phyloP scores from a whole-genome alignment of 2,113 vertebrate species.

The Stegastes partitus region DNA sequence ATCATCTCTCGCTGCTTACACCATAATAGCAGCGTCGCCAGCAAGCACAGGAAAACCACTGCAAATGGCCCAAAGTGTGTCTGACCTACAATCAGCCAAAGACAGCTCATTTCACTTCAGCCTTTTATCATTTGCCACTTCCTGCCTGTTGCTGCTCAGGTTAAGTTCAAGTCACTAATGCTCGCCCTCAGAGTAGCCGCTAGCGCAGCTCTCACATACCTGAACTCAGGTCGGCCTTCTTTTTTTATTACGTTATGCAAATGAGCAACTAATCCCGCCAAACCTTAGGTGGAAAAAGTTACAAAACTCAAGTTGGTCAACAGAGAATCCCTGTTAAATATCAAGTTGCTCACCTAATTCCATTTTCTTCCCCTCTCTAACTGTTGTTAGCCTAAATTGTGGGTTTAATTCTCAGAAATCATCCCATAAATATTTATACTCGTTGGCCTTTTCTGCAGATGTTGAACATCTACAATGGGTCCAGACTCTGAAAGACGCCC shows the following conservation, averaged over 20 bases:
- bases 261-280: background rate
- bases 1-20: background rate
- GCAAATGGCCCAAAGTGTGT: conserved; percentile 4
- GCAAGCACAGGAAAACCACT: background rate
- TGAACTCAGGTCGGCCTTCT: background rate
- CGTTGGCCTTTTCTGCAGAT: conserved; percentile 65
- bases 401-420: too few relatives aligned
- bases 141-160: conserved; percentile 2
- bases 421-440: conserved; percentile 1
- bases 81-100: conserved; percentile 25
- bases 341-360: too few relatives aligned
- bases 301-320: background rate
- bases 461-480: conserved; percentile 88
- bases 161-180: conserved; percentile 25
- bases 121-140: conserved; percentile 12
- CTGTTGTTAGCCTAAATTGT: too few relatives aligned
- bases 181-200: background rate
- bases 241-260: background rate
- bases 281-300: accelerated
- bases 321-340: background rate
- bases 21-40: conserved; percentile 14
- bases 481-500: conserved; percentile 87
- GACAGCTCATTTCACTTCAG: conserved; percentile 7
- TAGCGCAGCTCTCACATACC: background rate
- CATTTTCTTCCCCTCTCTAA: background rate